phyloP scores from a whole-genome alignment of 2,113 vertebrate genomes.

The Tauraco erythrolophus region DNA sequence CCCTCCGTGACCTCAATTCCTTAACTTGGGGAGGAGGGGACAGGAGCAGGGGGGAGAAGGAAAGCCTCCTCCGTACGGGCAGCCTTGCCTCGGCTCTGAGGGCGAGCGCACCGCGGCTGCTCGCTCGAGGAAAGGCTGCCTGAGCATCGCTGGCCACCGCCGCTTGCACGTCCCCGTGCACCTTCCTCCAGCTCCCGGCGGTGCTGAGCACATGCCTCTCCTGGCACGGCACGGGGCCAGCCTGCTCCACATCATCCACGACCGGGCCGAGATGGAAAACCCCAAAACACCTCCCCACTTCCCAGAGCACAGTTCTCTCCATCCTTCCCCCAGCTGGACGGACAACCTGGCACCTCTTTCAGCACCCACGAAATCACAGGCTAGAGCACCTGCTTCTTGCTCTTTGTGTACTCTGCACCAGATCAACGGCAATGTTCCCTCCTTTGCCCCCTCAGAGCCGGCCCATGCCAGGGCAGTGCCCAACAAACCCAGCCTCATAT shows the following conservation, averaged over 20 bases:
- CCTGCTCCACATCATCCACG: rapidly evolving
- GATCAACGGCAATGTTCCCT: background rate
- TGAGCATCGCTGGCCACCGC: background rate
- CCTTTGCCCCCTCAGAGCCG: background rate
- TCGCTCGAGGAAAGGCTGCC: background rate
- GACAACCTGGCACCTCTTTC: rapidly evolving
- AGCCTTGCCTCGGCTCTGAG: background rate
- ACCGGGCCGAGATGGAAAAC: rapidly evolving
- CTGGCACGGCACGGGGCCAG: background rate
- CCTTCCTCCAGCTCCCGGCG: background rate
- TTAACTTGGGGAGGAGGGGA: constrained; percentile 50
- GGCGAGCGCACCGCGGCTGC: background rate
- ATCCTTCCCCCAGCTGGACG: background rate
- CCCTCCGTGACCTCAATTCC: constrained; percentile 69
- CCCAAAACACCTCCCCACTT: background rate
- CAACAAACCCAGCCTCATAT: background rate
- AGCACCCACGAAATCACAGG: background rate
- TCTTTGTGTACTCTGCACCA: background rate
- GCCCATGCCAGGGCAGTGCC: background rate
- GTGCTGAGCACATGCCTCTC: rapidly evolving
- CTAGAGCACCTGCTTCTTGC: rapidly evolving
- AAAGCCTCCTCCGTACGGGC: background rate
- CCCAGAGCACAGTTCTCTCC: background rate
- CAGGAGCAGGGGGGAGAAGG: background rate
- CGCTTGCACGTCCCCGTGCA: background rate